A percentile compares a stretch with the other conserved stretches of the same genome.
Evolutionary conservation across 2,797 vertebrate species (phyloP).

Genomic region (Tarsius wallacei): DNA sequence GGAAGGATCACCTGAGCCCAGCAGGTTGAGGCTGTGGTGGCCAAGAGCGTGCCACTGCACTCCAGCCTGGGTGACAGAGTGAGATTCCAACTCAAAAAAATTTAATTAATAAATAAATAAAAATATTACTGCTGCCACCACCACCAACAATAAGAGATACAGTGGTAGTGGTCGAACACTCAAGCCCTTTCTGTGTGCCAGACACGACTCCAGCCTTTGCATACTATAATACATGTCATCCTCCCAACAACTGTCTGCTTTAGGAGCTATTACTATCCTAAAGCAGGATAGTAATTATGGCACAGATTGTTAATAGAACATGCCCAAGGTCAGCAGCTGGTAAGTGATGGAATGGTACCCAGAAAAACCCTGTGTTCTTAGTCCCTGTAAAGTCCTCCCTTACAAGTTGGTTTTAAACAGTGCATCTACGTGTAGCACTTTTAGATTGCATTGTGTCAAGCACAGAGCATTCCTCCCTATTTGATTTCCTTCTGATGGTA

Average conservation of each 20-base stretch:
- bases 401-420: neutral
- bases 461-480: accelerated
- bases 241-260: neutral
- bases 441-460: neutral
- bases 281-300: too few species aligned
- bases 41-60: too few species aligned
- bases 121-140: neutral
- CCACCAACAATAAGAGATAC: accelerated
- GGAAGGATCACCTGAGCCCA: too few species aligned
- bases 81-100: too few species aligned
- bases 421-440: neutral
- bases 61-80: too few species aligned
- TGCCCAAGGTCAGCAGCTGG: neutral
- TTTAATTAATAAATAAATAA: too few species aligned
- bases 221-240: neutral
- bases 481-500: neutral
- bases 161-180: neutral
- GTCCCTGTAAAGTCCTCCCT: neutral
- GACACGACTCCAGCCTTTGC: neutral
- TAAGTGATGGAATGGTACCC: neutral
- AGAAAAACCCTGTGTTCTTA: neutral
- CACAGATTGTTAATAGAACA: neutral
- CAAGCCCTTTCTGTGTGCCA: neutral
- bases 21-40: too few species aligned
- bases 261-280: neutral